Base-by-base conservation (phyloP, 2,113 vertebrate species). In the Chrysochloris asiatica region DNA sequence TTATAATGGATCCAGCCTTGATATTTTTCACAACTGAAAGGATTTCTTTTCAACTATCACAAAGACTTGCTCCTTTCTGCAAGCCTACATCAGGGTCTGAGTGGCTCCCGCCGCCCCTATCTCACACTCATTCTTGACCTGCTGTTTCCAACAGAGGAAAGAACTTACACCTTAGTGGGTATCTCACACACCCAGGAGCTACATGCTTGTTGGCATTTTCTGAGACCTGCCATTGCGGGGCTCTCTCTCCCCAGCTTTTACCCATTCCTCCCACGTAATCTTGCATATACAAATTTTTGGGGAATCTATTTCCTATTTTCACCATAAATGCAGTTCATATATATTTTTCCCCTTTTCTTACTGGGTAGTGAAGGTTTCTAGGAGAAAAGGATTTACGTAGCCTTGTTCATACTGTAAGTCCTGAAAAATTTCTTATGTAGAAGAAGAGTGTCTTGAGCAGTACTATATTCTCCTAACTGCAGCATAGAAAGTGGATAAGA, bases 1-100 rank as follows among this genome's bases (percentile, higher is more conserved):
- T 91, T 79, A 80, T 56, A 80, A 84, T n/a, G 47, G 88, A 38
- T 52, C 38, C 63, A 69, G 47, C 19, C 48, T 88, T 30, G 3
- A 82, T 88, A 82, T 92, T 93, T 88, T 82, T 87, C 93, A 73
- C 54, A 89, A 77, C 63, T 81, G 54, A 75, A 88, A 92, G 43
- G 43, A 56, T 92, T 87, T 92, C 52, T 88, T 77, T 75, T 65
- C n/a, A 90, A 45, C n/a, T 33, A 63, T 9, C 26, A 36, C 67
- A 50, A 90, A 79, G 45, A 65, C 45, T 61, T 69, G 54, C 63
- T 85, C 48, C 65, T 71, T 90, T 47, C 50, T 83, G 59, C 56
- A 83, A 79, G 91, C 11, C n/a, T 28, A 33, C 38, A 50, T 43
- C 30, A 61, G 33, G 41, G 41, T 36, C 59, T 3, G 28, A 54